Evolutionary conservation across 2,888 invertebrate species (phyloP), one percentile per base, ranked within the genome.

Genomic region (Ischnus inquisitorius): DNA sequence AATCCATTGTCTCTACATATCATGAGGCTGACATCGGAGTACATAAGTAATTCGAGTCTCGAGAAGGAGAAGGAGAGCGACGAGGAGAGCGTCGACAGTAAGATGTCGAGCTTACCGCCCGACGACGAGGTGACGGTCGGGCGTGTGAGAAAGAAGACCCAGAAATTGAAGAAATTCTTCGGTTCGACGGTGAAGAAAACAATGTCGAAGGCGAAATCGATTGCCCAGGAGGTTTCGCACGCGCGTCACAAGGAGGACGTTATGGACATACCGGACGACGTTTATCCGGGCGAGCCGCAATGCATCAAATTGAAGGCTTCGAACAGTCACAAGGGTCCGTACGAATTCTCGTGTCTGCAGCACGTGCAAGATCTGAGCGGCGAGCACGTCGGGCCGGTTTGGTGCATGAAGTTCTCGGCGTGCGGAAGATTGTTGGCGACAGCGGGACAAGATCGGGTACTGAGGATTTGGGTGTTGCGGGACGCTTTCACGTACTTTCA

Each of bases 391-490:
- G 98, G 98, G 64, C 98, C 99, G 1, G 98, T 99, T 88, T 99
- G 99, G 99, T 98, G 98, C 92, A 98, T 99, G 97, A 98, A 98
- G 94, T 99, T 99, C 94, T 99, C 98, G 78, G 97, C 97, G 79
- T 99, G 99, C 94, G 99, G 99, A 0, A 95, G 98, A 14, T 95
- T 99, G 84, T 94, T 99, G 90, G 99, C 99, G 34, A 99, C 99
- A 0, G 99, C 99, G 76, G 99, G 99, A 0, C 99, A 99, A 94
- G 99, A 99, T 94, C 96, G 97, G 88, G 96, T 98, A 85, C 95
- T 99, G 81, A 95, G 99, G 62, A 97, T 99, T 86, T 99, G 99
- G 99, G 98, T 99, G 75, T 95, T 99, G 0, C 95, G 97, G 86
- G 98, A 98, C 93, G 98, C 98, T 4, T 97, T 96, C 92, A 96